Conservation (phyloP, 1,140 invertebrate species). For the Palaemon carinicauda region DNA sequence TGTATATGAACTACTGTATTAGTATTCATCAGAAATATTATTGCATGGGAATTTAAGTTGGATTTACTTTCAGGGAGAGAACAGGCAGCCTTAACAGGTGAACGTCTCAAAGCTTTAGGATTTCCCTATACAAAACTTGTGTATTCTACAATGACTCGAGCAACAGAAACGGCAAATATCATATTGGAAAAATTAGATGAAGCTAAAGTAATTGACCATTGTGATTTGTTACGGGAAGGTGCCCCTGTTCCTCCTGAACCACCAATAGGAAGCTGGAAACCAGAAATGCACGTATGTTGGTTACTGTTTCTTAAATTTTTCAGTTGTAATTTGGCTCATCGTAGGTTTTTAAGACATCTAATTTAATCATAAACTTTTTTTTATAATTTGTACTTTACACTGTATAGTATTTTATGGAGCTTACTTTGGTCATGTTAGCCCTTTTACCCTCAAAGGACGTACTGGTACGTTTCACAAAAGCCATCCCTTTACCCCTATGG, state of each 20-base stretch:
- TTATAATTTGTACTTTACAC: too few relatives aligned
- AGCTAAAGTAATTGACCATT: constrained; percentile 66
- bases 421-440: too few relatives aligned
- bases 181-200: constrained; percentile 74
- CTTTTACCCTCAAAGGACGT: too few relatives aligned
- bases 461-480: too few relatives aligned
- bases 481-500: too few relatives aligned
- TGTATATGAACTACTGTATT: too few relatives aligned
- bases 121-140: constrained; percentile 82
- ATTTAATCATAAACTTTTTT: too few relatives aligned
- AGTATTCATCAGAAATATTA: too few relatives aligned
- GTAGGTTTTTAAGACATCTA: too few relatives aligned
- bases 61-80: constrained; percentile 68
- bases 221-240: constrained; percentile 88
- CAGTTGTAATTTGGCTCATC: background rate
- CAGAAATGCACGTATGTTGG: constrained; percentile 78
- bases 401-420: too few relatives aligned
- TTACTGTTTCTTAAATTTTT: background rate
- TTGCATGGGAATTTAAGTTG: too few relatives aligned
- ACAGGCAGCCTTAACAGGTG: constrained; percentile 85
- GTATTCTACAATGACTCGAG: constrained; percentile 92
- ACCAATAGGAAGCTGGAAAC: constrained; percentile 83
- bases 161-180: constrained; percentile 87
- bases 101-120: constrained; percentile 76
- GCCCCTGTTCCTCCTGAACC: constrained; percentile 91